Conservation (phyloP, 2,113 vertebrate genomes). For the Redunca redunca region DNA sequence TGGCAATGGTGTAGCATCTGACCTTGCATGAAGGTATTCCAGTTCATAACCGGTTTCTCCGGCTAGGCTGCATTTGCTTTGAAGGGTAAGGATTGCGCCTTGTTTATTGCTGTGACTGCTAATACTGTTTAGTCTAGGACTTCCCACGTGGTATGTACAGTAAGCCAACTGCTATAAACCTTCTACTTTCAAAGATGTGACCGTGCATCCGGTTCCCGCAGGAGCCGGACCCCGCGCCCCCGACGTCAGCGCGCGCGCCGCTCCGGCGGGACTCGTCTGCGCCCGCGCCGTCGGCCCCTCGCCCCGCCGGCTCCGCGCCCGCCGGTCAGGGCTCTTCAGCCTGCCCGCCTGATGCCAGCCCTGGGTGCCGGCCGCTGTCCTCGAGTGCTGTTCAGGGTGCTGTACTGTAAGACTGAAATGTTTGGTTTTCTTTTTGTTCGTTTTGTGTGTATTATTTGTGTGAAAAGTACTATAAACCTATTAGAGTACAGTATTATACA, state of each 20-base stretch:
- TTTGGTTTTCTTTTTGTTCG: not conserved
- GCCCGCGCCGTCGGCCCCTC: fast-evolving
- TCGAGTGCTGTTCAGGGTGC: not conserved
- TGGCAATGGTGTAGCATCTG: not conserved
- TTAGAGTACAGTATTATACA: not conserved
- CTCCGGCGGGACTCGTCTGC: fast-evolving
- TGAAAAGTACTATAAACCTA: not conserved
- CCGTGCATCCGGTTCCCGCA: not conserved
- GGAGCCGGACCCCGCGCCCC: not conserved
- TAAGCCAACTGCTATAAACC: not conserved
- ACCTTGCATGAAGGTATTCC: not conserved
- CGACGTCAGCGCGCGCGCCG: fast-evolving
- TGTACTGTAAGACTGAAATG: not conserved
- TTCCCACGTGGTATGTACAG: not conserved
- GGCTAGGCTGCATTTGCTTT: not conserved
- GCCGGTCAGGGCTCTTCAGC: not conserved
- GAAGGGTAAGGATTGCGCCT: not conserved
- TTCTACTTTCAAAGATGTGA: not conserved
- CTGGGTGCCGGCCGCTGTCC: not conserved
- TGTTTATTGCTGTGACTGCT: not conserved
- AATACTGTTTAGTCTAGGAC: not conserved
- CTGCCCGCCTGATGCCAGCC: not conserved
- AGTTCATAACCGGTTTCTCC: not conserved
- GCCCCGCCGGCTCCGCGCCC: fast-evolving
- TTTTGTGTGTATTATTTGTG: not conserved